phyloP scores from a whole-genome alignment of 2,113 vertebrate species.

The Parotia lawesii region DNA sequence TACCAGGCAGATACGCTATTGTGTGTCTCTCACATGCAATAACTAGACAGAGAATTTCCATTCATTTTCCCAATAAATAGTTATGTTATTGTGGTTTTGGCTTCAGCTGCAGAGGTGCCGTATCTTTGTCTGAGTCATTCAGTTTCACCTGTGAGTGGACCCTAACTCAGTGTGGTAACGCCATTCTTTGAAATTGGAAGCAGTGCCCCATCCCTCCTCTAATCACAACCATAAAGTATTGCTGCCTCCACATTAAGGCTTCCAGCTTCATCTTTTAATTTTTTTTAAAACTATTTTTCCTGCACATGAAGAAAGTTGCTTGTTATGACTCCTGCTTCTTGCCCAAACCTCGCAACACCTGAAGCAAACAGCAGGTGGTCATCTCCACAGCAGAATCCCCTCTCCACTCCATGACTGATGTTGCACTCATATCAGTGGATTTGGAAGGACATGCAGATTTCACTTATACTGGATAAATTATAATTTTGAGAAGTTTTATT shows the following conservation, averaged over 20 bases:
- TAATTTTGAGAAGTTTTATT: neutral
- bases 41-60: neutral
- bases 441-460: neutral
- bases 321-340: neutral
- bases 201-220: too few species aligned
- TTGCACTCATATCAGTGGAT: neutral
- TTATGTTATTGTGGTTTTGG: neutral
- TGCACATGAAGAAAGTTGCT: neutral
- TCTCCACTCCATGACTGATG: neutral
- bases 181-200: neutral
- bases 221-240: neutral
- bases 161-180: fast-evolving
- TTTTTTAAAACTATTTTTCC: neutral
- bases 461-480: neutral
- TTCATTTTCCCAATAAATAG: neutral
- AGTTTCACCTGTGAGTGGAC: neutral
- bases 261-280: neutral
- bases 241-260: neutral
- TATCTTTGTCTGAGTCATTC: neutral
- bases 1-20: neutral
- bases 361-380: neutral
- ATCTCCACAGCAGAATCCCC: neutral
- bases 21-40: neutral
- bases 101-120: neutral
- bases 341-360: neutral